Percentiles rank a stretch among this genome's conserved stretches.
Evolutionary conservation across 2,888 invertebrate genomes (phyloP).

Genomic region (Ormia ochracea): DNA sequence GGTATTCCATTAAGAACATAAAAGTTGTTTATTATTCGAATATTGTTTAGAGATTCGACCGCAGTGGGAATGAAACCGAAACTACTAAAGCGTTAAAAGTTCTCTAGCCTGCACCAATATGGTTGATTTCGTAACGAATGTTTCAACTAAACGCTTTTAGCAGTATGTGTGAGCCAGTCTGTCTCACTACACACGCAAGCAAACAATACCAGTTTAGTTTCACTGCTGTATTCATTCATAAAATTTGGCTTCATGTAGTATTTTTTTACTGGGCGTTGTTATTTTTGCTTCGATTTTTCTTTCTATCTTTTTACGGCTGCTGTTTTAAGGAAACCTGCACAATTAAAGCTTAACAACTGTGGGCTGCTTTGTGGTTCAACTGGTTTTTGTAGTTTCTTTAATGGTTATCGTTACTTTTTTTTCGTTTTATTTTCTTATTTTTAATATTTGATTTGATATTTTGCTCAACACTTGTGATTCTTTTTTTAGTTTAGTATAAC

Average conservation of each 20-base stretch:
- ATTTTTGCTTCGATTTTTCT: background rate
- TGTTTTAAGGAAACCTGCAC: constrained; percentile 48
- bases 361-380: constrained; percentile 54
- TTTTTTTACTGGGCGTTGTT: constrained; percentile 1
- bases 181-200: background rate
- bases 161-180: background rate
- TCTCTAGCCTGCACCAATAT: background rate
- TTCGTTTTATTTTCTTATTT: background rate
- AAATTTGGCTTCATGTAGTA: constrained; percentile 41
- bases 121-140: constrained; percentile 52
- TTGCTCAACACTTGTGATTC: background rate
- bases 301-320: background rate
- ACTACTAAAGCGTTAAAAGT: background rate
- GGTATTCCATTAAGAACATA: background rate
- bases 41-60: background rate
- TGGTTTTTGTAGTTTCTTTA: constrained; percentile 48
- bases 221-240: constrained; percentile 61
- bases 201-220: constrained; percentile 5
- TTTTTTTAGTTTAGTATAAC: background rate
- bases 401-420: constrained; percentile 15
- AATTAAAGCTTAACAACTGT: constrained; percentile 48
- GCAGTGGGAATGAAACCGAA: constrained; percentile 4
- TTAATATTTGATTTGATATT: constrained; percentile 30
- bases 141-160: constrained; percentile 19
- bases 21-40: background rate